phyloP scores from a whole-genome alignment of 2,797 vertebrate genomes.

The Oceanodroma leucorhoa region DNA sequence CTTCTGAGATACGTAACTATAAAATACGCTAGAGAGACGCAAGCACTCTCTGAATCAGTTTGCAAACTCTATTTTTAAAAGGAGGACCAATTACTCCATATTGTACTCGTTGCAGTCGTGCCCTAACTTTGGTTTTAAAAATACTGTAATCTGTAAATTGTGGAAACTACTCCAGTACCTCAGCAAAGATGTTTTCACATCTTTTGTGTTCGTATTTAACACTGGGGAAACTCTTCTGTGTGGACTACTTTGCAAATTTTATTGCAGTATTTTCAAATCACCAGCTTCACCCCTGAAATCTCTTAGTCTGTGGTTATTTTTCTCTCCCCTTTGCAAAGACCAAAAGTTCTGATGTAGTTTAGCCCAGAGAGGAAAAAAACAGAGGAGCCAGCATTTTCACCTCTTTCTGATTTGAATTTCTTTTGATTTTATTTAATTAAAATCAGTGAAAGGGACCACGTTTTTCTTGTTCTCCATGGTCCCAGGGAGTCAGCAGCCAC shows the following conservation, averaged over 20 bases:
- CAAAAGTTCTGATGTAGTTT: constrained; percentile 1
- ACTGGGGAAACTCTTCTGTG: constrained; percentile 41
- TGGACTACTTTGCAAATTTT: constrained; percentile 11
- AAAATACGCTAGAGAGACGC: constrained; percentile 20
- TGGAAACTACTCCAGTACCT: constrained; percentile 57
- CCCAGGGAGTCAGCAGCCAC: constrained; percentile 9
- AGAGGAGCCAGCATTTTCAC: neutral
- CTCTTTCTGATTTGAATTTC: neutral
- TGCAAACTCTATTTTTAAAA: constrained; percentile 52
- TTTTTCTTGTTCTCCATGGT: neutral
- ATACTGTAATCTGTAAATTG: constrained; percentile 17
- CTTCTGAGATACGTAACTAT: neutral
- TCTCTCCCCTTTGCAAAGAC: constrained; percentile 29
- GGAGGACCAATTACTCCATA: neutral
- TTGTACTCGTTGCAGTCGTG: neutral
- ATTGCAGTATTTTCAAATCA: constrained; percentile 41
- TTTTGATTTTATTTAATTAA: neutral
- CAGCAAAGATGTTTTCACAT: constrained; percentile 50
- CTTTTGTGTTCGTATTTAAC: constrained; percentile 54
- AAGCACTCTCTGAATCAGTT: constrained; percentile 68
- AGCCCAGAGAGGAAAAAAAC: neutral
- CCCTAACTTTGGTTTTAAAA: constrained; percentile 41
- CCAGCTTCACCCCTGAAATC: constrained; percentile 24
- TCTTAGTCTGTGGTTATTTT: constrained; percentile 13
- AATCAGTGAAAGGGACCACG: neutral